Percentiles rank a stretch among this genome's conserved stretches.
phyloP scores from a whole-genome alignment of 1,140 invertebrate species.

The Formica selysi region DNA sequence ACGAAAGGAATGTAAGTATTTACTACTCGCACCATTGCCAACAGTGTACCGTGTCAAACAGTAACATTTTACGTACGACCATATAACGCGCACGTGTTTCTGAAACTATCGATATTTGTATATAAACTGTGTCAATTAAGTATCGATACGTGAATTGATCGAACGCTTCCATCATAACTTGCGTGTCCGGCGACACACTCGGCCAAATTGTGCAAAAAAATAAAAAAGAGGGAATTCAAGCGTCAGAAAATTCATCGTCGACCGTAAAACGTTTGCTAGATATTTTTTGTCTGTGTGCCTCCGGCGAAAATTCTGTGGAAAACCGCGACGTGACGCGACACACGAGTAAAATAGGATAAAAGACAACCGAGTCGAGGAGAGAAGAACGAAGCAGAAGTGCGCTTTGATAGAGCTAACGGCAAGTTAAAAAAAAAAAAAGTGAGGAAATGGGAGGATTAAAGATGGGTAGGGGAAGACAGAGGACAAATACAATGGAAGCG shows the following conservation, averaged over 20 bases:
- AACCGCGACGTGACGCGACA: neutral
- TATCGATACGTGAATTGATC: neutral
- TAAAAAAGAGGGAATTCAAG: conserved; percentile 11
- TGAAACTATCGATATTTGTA: conserved; percentile 44
- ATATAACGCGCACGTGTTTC: conserved; percentile 46
- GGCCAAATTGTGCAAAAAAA: conserved; percentile 17
- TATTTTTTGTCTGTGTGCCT: conserved; percentile 20
- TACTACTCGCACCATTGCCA: conserved; percentile 16
- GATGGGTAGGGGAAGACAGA: conserved; percentile 33
- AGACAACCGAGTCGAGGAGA: conserved; percentile 1
- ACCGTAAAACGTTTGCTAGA: neutral
- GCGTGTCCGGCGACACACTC: conserved; percentile 7
- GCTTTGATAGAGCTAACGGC: conserved; percentile 39
- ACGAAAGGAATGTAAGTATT: conserved; percentile 57
- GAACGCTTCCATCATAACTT: conserved; percentile 5
- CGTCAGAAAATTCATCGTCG: conserved; percentile 19
- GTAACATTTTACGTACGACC: conserved; percentile 34
- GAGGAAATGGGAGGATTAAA: conserved; percentile 47
- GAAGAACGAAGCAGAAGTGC: conserved; percentile 28
- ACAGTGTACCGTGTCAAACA: neutral
- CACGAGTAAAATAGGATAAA: conserved; percentile 13
- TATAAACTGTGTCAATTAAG: conserved; percentile 38
- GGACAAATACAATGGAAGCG: conserved; percentile 54
- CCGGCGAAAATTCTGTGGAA: neutral
- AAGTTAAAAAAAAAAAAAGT: conserved; percentile 34